Percentiles rank a stretch among this genome's conserved stretches.
Evolutionary conservation across 2,888 invertebrate genomes (phyloP).

Genomic region (Andrena fulva): DNA sequence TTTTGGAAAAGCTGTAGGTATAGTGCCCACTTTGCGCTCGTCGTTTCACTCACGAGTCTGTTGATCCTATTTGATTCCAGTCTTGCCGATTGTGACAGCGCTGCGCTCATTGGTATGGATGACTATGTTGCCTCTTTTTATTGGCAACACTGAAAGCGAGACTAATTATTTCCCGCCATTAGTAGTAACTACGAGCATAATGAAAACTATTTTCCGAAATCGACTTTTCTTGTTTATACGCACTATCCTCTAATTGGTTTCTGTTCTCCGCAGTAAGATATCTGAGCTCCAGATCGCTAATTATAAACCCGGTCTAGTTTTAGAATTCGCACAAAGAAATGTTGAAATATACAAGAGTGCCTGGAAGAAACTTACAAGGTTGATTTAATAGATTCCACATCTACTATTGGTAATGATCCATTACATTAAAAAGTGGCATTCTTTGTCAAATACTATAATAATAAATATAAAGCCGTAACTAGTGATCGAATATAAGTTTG

Average conservation of each 20-base stretch:
- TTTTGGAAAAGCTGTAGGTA: conserved; percentile 56
- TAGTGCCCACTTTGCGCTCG: conserved; percentile 24
- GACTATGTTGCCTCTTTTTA: conserved; percentile 50
- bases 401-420: too few relatives aligned
- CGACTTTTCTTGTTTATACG: conserved; percentile 38
- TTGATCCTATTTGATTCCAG: conserved; percentile 67
- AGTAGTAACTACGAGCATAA: conserved; percentile 30
- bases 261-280: conserved; percentile 43
- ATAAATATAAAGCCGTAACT: too few relatives aligned
- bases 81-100: conserved; percentile 45
- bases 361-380: background rate
- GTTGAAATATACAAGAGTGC: conserved; percentile 13
- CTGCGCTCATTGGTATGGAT: conserved; percentile 49
- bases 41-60: conserved; percentile 63
- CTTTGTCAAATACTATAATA: too few relatives aligned
- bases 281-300: conserved; percentile 33
- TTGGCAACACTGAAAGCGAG: conserved; percentile 53
- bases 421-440: too few relatives aligned
- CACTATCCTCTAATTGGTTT: conserved; percentile 45
- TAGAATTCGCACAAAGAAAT: background rate
- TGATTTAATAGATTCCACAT: background rate
- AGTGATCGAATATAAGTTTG: too few relatives aligned
- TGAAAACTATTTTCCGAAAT: conserved; percentile 54
- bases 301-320: conserved; percentile 33
- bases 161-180: conserved; percentile 69